Percentiles rank a stretch among this genome's conserved stretches.
Conservation (phyloP, 1,140 invertebrate genomes). For the Drosophila orosa region DNA sequence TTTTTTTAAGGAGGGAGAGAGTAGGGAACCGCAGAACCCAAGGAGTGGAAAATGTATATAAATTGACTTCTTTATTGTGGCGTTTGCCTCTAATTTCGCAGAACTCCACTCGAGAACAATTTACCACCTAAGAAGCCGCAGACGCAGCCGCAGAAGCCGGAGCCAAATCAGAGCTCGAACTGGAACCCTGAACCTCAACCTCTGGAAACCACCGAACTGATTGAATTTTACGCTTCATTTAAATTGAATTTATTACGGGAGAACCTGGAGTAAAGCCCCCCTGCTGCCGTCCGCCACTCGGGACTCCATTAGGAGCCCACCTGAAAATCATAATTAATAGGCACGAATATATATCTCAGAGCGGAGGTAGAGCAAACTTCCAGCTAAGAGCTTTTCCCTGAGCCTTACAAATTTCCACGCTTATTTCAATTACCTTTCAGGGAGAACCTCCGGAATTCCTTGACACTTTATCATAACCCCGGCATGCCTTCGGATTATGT, state of each 20-base stretch:
- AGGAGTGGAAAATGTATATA: slow-evolving; percentile 77
- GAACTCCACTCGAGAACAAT: slow-evolving; percentile 63
- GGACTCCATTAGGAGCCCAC: slow-evolving; percentile 51
- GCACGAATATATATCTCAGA: slow-evolving; percentile 60
- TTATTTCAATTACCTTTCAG: slow-evolving; percentile 75
- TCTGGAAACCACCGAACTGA: slow-evolving; percentile 65
- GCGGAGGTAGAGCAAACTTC: background rate
- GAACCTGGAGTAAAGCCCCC: slow-evolving; percentile 5
- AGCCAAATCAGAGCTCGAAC: slow-evolving; percentile 18
- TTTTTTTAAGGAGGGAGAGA: slow-evolving; percentile 3
- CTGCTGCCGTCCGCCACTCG: slow-evolving; percentile 18
- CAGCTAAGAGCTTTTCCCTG: slow-evolving; percentile 63
- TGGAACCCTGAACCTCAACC: slow-evolving; percentile 20
- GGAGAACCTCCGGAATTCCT: slow-evolving; percentile 59
- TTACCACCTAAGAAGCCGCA: slow-evolving; percentile 79
- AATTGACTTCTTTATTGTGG: slow-evolving; percentile 80
- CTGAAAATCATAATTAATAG: slow-evolving; percentile 77
- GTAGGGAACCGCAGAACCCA: slow-evolving; percentile 47
- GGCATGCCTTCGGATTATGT: slow-evolving; percentile 62
- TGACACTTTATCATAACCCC: slow-evolving; percentile 75
- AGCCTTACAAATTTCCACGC: slow-evolving; percentile 76
- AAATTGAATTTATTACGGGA: slow-evolving; percentile 78
- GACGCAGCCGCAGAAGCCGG: slow-evolving; percentile 61
- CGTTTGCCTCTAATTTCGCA: slow-evolving; percentile 74
- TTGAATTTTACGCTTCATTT: slow-evolving; percentile 83